Base-by-base conservation (phyloP, 2,113 vertebrate species). In the Tautogolabrus adspersus region DNA sequence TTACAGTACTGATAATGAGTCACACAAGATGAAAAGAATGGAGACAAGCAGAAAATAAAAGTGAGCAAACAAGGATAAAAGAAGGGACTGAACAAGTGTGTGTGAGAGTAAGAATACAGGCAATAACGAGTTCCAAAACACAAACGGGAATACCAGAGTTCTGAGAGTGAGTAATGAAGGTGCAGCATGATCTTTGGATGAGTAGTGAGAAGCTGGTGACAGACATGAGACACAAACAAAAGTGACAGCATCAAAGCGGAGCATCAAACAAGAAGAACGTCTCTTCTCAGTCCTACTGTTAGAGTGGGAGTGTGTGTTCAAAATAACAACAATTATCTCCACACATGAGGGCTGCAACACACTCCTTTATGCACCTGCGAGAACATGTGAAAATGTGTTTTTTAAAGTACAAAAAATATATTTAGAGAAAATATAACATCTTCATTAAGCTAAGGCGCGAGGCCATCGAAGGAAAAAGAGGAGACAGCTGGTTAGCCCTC, bases 401-500 rank as follows among this genome's bases (percentile, higher is more conserved):
- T 75, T 87, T 62, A 86, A 84, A 84, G 60, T 70, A 56, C 34
- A 55, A 77, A 75, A 79, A 81, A 55, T 47, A 49, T 52, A 85
- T 79, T 81, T 85, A 81, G 72, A 79, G 46, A 81, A 77, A 77
- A 22, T 46, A 30, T 44, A 83, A 72, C 60, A 70, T 68, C 42
- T 71, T 87, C 75, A 88, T 91, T 83, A 62, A 84, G 88, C 75
- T 87, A 85, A 77, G 72, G 84, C 23, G 69, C n/a, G 0, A 38
- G 66, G 66, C 62, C 42, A 58, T 19, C n/a, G 38, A 75, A 66
- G 80, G 77, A 78, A 81, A 78, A 75, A 55, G 63, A 77, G 83
- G 85, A 89, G 91, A 86, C 91, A 91, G 88, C 91, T 91, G 92
- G 82, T 81, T 91, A 72, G 75, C 88, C 79, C 88, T 86, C 79